Percentiles rank a stretch among this genome's conserved stretches.
Evolutionary conservation across 2,797 vertebrate genomes (phyloP).

Genomic region (Steatocranus sp.): DNA sequence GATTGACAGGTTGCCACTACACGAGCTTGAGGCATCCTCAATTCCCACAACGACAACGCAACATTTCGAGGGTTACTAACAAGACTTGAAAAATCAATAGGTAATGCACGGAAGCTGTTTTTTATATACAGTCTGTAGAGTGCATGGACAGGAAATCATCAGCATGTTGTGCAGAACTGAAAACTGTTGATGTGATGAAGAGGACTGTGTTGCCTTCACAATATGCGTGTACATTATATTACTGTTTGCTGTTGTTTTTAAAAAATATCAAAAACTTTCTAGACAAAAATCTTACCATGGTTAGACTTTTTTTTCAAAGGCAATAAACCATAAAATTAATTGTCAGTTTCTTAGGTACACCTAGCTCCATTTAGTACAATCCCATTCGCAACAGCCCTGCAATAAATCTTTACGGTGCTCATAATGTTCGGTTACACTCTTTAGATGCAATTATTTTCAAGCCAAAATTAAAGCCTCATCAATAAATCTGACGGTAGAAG

Average conservation of each 20-base stretch:
- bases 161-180: neutral
- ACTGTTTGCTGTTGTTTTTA: neutral
- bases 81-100: neutral
- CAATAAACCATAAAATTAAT: neutral
- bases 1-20: neutral
- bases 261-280: neutral
- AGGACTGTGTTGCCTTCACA: neutral
- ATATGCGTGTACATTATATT: neutral
- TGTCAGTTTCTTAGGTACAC: neutral
- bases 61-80: neutral
- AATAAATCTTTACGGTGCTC: neutral
- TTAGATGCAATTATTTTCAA: neutral
- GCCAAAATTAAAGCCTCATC: neutral
- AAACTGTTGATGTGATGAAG: neutral
- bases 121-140: neutral
- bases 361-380: neutral
- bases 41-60: neutral
- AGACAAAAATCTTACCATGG: neutral
- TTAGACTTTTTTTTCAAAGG: neutral
- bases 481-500: neutral
- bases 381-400: neutral
- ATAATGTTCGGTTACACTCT: neutral
- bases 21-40: neutral
- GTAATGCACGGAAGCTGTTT: neutral
- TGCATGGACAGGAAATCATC: neutral